phyloP scores from a whole-genome alignment of 2,797 vertebrate genomes.

The Borostomias antarcticus region DNA sequence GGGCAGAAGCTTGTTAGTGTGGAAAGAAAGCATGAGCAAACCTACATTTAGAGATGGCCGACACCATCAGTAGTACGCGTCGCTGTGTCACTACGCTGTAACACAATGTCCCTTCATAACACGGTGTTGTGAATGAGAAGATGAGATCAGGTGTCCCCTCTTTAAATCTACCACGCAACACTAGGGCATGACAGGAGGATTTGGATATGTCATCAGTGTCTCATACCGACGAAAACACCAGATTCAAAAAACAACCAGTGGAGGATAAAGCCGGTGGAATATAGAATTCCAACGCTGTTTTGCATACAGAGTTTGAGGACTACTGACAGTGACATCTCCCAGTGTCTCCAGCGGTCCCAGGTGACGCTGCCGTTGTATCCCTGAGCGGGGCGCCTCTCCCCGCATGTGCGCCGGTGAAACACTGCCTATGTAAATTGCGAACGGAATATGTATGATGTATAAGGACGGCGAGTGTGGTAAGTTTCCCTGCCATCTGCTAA shows the following conservation, averaged over 20 bases:
- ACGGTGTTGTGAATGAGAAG: background rate
- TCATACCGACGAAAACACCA: no score
- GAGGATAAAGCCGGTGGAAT: constrained; percentile 23
- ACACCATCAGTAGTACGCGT: constrained; percentile 13
- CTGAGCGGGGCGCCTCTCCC: constrained; percentile 52
- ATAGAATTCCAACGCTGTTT: constrained; percentile 54
- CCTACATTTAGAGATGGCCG: constrained; percentile 33
- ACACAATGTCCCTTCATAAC: no score
- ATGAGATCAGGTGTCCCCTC: background rate
- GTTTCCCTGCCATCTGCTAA: constrained; percentile 19
- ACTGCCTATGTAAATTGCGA: background rate
- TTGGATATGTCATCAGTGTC: background rate
- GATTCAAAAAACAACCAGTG: background rate
- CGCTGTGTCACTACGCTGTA: no score
- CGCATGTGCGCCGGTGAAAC: constrained; percentile 38
- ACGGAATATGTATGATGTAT: constrained; percentile 13
- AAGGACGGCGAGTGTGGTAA: constrained; percentile 4
- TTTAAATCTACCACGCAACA: background rate
- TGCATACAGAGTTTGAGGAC: constrained; percentile 72
- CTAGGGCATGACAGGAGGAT: background rate
- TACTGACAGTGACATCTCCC: constrained; percentile 65
- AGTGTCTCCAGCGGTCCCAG: constrained; percentile 60
- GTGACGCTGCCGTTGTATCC: constrained; percentile 55
- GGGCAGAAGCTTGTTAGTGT: constrained; percentile 31
- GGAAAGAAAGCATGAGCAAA: constrained; percentile 41